Percentiles rank a stretch among this genome's conserved stretches.
Evolutionary conservation across 2,113 vertebrate species (phyloP).

Genomic region (Mobula birostris): DNA sequence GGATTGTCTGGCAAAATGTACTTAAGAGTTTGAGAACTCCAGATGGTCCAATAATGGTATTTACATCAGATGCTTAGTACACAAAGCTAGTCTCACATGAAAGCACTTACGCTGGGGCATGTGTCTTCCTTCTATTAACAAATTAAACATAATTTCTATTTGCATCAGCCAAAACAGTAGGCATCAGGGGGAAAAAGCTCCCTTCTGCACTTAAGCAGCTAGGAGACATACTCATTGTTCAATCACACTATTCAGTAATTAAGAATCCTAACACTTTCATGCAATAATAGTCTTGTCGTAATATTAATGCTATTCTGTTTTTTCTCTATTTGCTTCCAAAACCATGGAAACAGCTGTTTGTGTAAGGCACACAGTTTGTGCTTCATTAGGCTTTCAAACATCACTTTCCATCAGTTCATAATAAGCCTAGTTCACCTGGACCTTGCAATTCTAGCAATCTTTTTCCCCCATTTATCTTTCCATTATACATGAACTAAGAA

Average conservation of each 20-base stretch:
- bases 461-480: background rate
- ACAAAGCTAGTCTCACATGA: conserved; percentile 24
- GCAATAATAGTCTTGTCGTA: background rate
- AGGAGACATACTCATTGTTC: background rate
- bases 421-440: background rate
- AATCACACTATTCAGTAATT: background rate
- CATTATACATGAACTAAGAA: background rate
- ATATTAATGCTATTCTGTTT: background rate
- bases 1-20: conserved; percentile 16
- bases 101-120: conserved; percentile 20
- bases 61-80: conserved; percentile 4
- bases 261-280: background rate
- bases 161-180: background rate
- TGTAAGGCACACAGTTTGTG: conserved; percentile 7
- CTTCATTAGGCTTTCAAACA: conserved; percentile 2
- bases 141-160: conserved; percentile 30
- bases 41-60: conserved; percentile 12
- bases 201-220: background rate
- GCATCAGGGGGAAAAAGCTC: background rate
- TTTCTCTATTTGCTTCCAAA: background rate
- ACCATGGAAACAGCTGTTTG: conserved; percentile 25
- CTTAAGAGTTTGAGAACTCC: conserved; percentile 21
- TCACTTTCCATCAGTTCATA: background rate
- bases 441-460: background rate
- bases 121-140: conserved; percentile 17